A percentile compares a stretch with the other conserved stretches of the same genome.
phyloP scores from a whole-genome alignment of 2,888 invertebrate genomes.

The Thecocarcelia acutangulata region DNA sequence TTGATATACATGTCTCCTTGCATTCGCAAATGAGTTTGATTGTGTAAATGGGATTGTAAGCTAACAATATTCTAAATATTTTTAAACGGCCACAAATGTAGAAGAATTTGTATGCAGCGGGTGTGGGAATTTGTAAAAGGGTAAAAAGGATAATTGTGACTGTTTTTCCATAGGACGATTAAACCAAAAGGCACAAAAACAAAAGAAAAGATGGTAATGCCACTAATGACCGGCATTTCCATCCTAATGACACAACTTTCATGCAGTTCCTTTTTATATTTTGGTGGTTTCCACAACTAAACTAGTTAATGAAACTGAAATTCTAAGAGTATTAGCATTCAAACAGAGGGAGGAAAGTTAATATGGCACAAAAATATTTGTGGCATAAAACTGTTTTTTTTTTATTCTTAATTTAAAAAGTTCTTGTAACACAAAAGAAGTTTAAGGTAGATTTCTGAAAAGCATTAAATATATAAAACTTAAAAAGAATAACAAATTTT shows the following conservation, averaged over 20 bases:
- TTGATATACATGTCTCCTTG: constrained; percentile 14
- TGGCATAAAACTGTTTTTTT: constrained; percentile 9
- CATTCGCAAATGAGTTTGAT: neutral
- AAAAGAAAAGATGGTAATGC: constrained; percentile 47
- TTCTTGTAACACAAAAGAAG: too few species aligned
- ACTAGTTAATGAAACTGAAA: constrained; percentile 41
- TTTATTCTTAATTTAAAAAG: neutral
- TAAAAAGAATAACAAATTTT: neutral
- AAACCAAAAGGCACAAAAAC: constrained; percentile 1
- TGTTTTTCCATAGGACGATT: neutral
- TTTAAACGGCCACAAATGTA: constrained; percentile 11
- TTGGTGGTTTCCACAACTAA: constrained; percentile 7
- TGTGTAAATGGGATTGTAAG: neutral
- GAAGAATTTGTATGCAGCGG: neutral
- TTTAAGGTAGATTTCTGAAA: neutral
- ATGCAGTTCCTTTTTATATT: constrained; percentile 55
- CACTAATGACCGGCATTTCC: constrained; percentile 77
- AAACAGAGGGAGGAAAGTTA: neutral
- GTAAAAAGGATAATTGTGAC: constrained; percentile 39
- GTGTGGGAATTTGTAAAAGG: neutral
- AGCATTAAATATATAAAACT: neutral
- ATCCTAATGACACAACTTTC: constrained; percentile 78
- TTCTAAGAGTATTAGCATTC: neutral
- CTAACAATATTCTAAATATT: neutral
- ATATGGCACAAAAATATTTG: constrained; percentile 34